Conservation (phyloP, 2,113 vertebrate species). For the Saimiri boliviensis region DNA sequence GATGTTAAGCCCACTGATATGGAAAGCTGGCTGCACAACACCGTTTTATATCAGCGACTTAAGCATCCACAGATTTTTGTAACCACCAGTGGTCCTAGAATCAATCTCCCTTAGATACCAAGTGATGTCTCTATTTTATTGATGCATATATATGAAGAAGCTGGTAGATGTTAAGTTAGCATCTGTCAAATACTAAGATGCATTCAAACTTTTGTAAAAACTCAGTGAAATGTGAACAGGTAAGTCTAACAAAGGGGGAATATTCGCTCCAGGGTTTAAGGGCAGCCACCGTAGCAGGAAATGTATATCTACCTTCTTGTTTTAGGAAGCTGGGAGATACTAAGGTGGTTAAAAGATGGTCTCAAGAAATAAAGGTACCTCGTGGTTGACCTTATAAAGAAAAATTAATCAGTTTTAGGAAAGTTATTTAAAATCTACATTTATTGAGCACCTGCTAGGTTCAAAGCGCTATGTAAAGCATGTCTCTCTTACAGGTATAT, state of each 20-base stretch:
- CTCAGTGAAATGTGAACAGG: not conserved
- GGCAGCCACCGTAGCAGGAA: not conserved
- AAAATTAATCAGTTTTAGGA: constrained; percentile 4
- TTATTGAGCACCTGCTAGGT: not conserved
- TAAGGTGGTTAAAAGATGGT: not conserved
- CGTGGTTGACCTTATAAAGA: constrained; percentile 14
- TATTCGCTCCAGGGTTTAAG: not conserved
- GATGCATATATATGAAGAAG: not conserved
- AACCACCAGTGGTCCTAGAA: not conserved
- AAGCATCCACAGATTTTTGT: not conserved
- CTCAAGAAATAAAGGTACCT: not conserved
- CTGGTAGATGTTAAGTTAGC: not conserved
- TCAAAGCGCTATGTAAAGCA: not conserved
- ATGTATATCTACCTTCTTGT: not conserved
- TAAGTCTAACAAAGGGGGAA: not conserved
- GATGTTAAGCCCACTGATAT: not conserved
- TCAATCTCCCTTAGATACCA: not conserved
- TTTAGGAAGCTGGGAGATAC: not conserved
- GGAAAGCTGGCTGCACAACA: not conserved
- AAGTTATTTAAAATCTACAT: not conserved
- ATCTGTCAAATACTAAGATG: not conserved
- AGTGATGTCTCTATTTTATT: not conserved
- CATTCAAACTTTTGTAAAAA: not conserved
- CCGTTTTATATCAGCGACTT: not conserved
- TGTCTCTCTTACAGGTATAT: not conserved